Base-by-base conservation (phyloP, 2,888 invertebrate genomes). In the Dysmachus trigonus region DNA sequence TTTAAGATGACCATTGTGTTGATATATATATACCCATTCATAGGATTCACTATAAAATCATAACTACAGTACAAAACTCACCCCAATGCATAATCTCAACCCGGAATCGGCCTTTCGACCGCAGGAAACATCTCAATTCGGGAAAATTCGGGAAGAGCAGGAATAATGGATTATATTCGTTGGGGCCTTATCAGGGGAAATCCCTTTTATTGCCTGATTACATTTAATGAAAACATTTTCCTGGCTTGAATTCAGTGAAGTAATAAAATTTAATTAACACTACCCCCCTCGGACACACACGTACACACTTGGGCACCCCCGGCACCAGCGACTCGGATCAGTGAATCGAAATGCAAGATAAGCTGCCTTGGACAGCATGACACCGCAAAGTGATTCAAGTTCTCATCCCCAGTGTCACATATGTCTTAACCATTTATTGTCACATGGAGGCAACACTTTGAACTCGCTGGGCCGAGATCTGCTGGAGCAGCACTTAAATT, bases 401-500 rank as follows among this genome's bases (percentile, higher is more conserved):
- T 53, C 53, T 81, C 81, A 53, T 62, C 81, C 22, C 18, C 18
- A n/a, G 35, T 79, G 79, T 51, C 51, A 51, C 51, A 47, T 51
- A 79, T 51, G 76, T 41, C 76, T 79, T 51, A 51, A 79, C 47
- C 47, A 79, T 79, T 47, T 51, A 51, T 79, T 51, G 47, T 47
- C 51, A 51, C 22, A 79, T 76, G 38, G 51, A 51, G 79, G 27
- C 31, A 35, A 53, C 53, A 53, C 81, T 81, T 81, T 53, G 81
- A 81, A 33, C 51, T 81, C 81, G 33, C 33, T 27, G 81, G 81
- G 4, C 31, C 53, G 31, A 33, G 81, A 53, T 53, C 10, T 62
- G 27, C 81, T 81, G 18, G 53, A 81, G 31, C 81, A 62, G 81
- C 81, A 81, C 81, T 81, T 81, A 81, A 53, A 81, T 53, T 81